Evolutionary conservation across 1,140 invertebrate genomes (phyloP).

Genomic region (Brachionus rubens): DNA sequence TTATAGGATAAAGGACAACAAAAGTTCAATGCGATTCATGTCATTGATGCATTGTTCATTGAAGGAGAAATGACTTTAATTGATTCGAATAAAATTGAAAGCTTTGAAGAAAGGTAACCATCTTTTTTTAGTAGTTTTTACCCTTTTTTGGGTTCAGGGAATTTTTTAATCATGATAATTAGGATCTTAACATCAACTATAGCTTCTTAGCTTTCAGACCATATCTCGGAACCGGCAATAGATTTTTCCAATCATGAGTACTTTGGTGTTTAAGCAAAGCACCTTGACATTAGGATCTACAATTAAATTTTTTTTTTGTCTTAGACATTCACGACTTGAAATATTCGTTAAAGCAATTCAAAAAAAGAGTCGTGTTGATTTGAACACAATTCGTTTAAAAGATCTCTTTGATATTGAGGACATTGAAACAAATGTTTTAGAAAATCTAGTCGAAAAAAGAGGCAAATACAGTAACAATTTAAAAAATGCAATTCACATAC

Average conservation of each 20-base stretch:
- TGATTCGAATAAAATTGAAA: not conserved
- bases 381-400: slow-evolving; percentile 24
- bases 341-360: slow-evolving; percentile 34
- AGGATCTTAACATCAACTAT: too few species aligned
- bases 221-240: too few species aligned
- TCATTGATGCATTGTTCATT: slow-evolving; percentile 45
- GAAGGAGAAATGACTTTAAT: slow-evolving; percentile 36
- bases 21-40: slow-evolving; percentile 20
- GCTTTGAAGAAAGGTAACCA: slow-evolving; percentile 6
- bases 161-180: too few species aligned
- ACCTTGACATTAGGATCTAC: too few species aligned
- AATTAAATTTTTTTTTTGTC: not conserved
- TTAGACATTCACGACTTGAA: not conserved
- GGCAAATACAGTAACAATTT: slow-evolving; percentile 4
- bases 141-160: too few species aligned
- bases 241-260: too few species aligned
- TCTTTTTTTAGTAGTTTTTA: too few species aligned
- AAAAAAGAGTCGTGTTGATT: slow-evolving; percentile 19
- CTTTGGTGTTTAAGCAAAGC: too few species aligned
- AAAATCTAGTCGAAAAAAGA: not conserved
- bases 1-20: slow-evolving; percentile 5
- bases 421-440: not conserved
- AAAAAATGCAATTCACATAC: not conserved
- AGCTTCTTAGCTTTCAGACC: too few species aligned
- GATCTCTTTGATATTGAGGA: slow-evolving; percentile 27